Base-by-base conservation (phyloP, 2,113 vertebrate genomes). In the Nettapus auritus region DNA sequence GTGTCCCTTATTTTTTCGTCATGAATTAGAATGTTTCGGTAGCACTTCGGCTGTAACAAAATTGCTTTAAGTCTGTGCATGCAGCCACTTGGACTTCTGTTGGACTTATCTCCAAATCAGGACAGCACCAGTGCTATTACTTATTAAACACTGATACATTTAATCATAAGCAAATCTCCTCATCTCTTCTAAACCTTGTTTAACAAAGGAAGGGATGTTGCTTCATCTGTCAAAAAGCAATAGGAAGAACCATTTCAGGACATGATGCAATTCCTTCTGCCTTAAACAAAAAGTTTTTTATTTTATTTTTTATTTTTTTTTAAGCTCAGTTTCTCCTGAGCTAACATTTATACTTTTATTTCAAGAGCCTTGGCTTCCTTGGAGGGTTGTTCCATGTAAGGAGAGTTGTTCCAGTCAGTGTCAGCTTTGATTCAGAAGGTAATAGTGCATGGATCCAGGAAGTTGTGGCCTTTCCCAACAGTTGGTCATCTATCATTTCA, bases 401-500 rank as follows among this genome's bases (percentile, higher is more conserved):
- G 64, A 84, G 91, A 89, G 42, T 48, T 23, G 81, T 70, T 82
- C 40, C 73, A 86, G 89, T 80, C 82, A 15, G 64, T 83, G 88
- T 92, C 88, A 86, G 34, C 63, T 87, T 90, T 56, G 59, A 87
- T 94, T 97, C 94, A 57, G 90, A 88, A 57, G 52, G 46, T 60
- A 88, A 57, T 92, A n/a, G 67, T 76, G 82, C 85, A 36, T 52
- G 48, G 75, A 38, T 82, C 83, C 59, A 29, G 55, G 55, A 76
- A 74, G 70, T 84, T 7, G 4, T 85, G 89, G 52, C 83, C 89
- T 94, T 93, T 91, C 91, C 55, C 69, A 55, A 70, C 70, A 83
- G 44, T 16, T 87, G 88, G 76, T 66, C 88, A 96, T 97, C 83
- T 92, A 94, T 97, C 95, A 97, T 96, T 91, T 63, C 82, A 92